These are phyloP conservation scores for Aeoliscus strigatus DNA, from an alignment of 2,797 vertebrate genomes.

Conservation along the genomic window DNA sequence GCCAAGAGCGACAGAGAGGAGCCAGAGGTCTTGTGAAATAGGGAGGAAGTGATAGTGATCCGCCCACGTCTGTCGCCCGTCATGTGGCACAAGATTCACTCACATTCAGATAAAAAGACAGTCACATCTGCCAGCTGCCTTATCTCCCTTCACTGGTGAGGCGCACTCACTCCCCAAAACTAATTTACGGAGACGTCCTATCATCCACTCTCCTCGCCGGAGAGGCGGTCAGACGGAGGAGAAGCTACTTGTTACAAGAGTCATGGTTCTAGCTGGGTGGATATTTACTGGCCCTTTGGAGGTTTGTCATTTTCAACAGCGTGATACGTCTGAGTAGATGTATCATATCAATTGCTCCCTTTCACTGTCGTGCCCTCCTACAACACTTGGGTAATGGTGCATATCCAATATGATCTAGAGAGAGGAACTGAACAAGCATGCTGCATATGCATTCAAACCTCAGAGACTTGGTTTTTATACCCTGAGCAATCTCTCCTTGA, in stretches of 20 bases:
- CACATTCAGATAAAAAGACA: too few species aligned
- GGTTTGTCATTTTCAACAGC: conserved; percentile 10
- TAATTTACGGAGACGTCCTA: conserved; percentile 50
- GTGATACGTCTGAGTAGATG: conserved; percentile 7
- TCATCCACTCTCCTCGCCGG: conserved; percentile 26
- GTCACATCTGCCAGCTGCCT: too few species aligned
- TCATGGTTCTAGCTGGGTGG: conserved; percentile 21
- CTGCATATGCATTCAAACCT: too few species aligned
- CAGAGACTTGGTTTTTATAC: conserved; percentile 3
- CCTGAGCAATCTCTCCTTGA: not conserved
- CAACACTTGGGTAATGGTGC: conserved; percentile 9
- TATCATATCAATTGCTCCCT: conserved; percentile 4
- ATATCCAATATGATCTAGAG: not conserved
- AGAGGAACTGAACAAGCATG: conserved; percentile 2
- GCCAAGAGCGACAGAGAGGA: too few species aligned
- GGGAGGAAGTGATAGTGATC: too few species aligned
- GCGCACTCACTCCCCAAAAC: too few species aligned
- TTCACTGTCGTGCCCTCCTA: not conserved
- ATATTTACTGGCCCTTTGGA: conserved; percentile 31
- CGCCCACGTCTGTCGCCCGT: too few species aligned
- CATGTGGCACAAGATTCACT: too few species aligned
- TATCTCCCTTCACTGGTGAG: conserved; percentile 13
- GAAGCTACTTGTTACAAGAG: conserved; percentile 31
- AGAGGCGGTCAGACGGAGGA: not conserved
- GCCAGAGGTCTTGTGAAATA: too few species aligned